Percentiles rank a stretch among this genome's conserved stretches.
phyloP scores from a whole-genome alignment of 2,113 vertebrate genomes.

The Hyperoodon ampullatus region DNA sequence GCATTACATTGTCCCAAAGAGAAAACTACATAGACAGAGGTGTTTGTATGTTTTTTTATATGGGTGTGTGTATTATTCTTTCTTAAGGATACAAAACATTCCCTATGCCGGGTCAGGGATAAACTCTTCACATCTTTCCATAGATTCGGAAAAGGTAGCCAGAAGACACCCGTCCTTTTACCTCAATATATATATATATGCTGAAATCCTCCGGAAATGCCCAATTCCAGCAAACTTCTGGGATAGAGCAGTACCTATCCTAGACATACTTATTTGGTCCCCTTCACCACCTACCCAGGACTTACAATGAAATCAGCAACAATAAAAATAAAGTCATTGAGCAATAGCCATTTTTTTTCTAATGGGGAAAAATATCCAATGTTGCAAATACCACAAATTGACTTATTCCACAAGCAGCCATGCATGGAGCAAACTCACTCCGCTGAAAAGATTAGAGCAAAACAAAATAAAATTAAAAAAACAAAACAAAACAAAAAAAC shows the following conservation, averaged over 20 bases:
- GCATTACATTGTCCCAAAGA: neutral
- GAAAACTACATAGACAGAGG: conserved; percentile 33
- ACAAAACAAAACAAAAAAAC: conserved; percentile 31
- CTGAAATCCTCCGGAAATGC: conserved; percentile 34
- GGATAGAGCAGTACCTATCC: conserved; percentile 9
- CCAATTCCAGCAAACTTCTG: conserved; percentile 44
- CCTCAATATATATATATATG: conserved; percentile 28
- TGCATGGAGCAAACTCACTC: conserved; percentile 87
- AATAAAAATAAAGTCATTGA: conserved; percentile 65
- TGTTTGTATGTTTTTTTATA: neutral
- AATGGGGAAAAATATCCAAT: conserved; percentile 65
- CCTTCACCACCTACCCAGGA: conserved; percentile 48
- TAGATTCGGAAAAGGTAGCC: conserved; percentile 25
- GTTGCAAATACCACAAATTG: conserved; percentile 80
- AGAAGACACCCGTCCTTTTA: conserved; percentile 41
- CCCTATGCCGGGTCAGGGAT: neutral
- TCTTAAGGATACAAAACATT: conserved; percentile 45
- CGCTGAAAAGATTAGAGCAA: conserved; percentile 85
- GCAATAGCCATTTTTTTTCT: conserved; percentile 47
- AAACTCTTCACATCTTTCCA: conserved; percentile 31
- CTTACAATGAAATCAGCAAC: conserved; percentile 61
- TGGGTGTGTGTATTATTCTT: neutral
- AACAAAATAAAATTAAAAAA: conserved; percentile 65
- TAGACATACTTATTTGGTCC: conserved; percentile 41
- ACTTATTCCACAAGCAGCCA: conserved; percentile 91